Conservation (phyloP, 2,113 vertebrate genomes). For the Gymnobelideus leadbeateri region DNA sequence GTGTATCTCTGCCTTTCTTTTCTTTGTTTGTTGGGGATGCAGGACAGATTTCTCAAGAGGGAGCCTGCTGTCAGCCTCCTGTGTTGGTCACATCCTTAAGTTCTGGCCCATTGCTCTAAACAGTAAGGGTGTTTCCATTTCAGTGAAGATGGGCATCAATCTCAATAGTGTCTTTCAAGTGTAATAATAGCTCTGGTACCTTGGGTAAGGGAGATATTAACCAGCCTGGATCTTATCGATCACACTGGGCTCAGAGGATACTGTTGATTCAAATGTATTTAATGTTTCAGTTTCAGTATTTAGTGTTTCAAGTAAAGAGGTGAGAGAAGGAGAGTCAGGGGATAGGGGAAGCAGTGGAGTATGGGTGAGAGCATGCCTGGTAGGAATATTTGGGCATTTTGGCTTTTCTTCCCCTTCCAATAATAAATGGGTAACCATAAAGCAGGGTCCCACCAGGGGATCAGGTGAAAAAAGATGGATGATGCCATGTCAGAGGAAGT, state of each 20-base stretch:
- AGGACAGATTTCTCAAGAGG: neutral
- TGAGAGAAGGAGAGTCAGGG: accelerated
- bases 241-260: neutral
- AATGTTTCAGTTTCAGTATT: accelerated
- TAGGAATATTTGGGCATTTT: neutral
- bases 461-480: neutral
- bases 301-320: neutral
- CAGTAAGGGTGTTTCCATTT: accelerated
- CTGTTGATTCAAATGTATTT: neutral
- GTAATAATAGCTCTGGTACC: neutral
- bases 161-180: accelerated
- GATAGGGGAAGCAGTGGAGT: neutral
- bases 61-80: neutral
- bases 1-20: neutral
- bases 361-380: accelerated
- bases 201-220: accelerated
- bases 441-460: neutral
- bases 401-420: too few species aligned
- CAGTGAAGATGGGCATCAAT: neutral
- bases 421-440: neutral
- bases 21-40: neutral
- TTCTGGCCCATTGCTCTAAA: neutral
- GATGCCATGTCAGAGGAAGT: neutral
- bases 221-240: neutral
- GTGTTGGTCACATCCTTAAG: neutral